Base-by-base conservation (phyloP, 2,113 vertebrate genomes). In the Pedetes capensis region DNA sequence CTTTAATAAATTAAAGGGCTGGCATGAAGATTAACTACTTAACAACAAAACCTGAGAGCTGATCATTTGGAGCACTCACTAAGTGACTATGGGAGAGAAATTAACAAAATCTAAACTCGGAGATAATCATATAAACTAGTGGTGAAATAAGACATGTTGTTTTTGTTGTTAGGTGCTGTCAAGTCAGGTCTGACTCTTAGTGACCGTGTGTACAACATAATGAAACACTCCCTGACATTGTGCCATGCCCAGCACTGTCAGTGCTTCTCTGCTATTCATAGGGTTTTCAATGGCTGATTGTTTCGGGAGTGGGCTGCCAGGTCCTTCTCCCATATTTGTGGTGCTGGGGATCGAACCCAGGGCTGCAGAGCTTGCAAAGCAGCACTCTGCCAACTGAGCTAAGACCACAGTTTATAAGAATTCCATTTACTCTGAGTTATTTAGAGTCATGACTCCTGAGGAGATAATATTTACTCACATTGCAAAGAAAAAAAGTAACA, bases 51-150 rank as follows among this genome's bases (percentile, higher is more conserved):
- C 32, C 82, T 72, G 34, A 29, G 61, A 91, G 44, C 14, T 59
- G 27, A 74, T 85, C 85, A 59, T 39, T 72, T 71, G 68, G 63
- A 72, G 16, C 20, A 13, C 42, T 83, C 22, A 29, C 39, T 51
- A 78, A 95, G 83, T 64, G 91, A 84, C 82, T 51, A 51, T 37
- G 34, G 44, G 72, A 96, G 66, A 94, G 55, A 86, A 81, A 81
- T 69, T 57, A 69, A 76, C 47, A 86, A 96, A 92, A 89, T 79
- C 42, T 80, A 93, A 84, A 39, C 66, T 87, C 63, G 37, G 42
- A 64, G n/a, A 78, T 84, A 34, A 91, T 69, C 57, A 34, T 29
- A 11, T 37, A 94, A 89, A 76, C 55, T 17, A 72, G 27, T 61
- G 34, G 9, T 82, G 18, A 88, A 93, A 55, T 93, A 53, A 93